phyloP scores from a whole-genome alignment of 2,797 vertebrate genomes.

The Hyperoplus immaculatus region DNA sequence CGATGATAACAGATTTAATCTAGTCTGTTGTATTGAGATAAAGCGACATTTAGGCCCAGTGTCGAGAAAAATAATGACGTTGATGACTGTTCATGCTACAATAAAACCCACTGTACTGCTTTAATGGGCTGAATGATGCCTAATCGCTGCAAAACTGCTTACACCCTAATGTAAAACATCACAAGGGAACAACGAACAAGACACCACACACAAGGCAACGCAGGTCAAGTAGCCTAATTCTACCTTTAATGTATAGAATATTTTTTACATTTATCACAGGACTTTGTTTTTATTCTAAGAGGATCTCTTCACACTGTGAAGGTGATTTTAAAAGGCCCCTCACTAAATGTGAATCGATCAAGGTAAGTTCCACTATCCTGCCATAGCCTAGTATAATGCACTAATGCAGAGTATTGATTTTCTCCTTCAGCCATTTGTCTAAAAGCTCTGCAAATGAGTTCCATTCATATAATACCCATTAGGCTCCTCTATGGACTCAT shows the following conservation, averaged over 20 bases:
- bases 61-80: neutral
- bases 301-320: neutral
- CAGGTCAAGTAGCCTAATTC: neutral
- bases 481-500: neutral
- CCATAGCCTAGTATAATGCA: neutral
- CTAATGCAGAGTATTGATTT: constrained; percentile 45
- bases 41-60: neutral
- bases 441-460: constrained; percentile 12
- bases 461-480: neutral
- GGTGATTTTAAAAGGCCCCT: neutral
- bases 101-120: neutral
- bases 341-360: constrained; percentile 19
- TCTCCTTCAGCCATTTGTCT: constrained; percentile 21
- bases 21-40: neutral
- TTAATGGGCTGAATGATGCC: neutral
- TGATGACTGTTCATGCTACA: neutral
- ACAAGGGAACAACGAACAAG: neutral
- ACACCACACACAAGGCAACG: neutral
- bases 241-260: neutral
- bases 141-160: neutral
- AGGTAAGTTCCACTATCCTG: neutral
- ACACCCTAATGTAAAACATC: neutral
- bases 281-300: neutral
- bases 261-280: neutral
- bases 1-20: constrained; percentile 1